Evolutionary conservation across 1,140 invertebrate species (phyloP), one percentile per base, ranked within the genome.

Genomic region (Sarcophaga bullata): DNA sequence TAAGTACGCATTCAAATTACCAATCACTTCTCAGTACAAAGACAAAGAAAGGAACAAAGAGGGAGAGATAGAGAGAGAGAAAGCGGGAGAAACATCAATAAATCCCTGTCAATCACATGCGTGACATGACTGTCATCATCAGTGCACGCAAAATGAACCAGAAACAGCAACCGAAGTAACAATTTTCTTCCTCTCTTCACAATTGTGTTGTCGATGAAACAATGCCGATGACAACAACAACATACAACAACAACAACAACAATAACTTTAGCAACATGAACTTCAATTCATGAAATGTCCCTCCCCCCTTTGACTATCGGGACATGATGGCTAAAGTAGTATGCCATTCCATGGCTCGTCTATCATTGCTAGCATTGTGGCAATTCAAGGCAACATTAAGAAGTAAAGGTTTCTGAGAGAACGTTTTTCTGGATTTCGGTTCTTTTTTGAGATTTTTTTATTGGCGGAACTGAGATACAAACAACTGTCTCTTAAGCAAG

Each of bases 51-150:
- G 25, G 25, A 4, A 37, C 1, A 37, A 4, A 37, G 25, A 37
- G 25, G 1, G 25, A 37, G 25, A 37, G 25, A 37, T 1, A 37
- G 25, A 37, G 25, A 37, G 25, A 37, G 25, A 37, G 4, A 37
- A n/a, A n/a, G n/a, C n/a, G n/a, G n/a, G 25, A 1, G 75, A 78
- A 78, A 78, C 75, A 88, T 88, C 88, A 87, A 88, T 88, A 88
- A 88, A 88, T 88, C 87, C 85, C 83, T 88, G 87, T 88, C 87
- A 88, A 88, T 88, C 87, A 88, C 87, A 88, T 86, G 86, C 87
- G 85, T 84, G 83, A 82, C 85, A 85, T 83, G 84, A 81, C 83
- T 80, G 81, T 83, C 46, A 82, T 76, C 81, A 58, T 82, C 81
- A 47, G 62, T 52, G 49, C 75, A 78, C 75, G 75, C 75, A 78